Evolutionary conservation across 2,113 vertebrate genomes (phyloP).

Genomic region (Irena cyanogastra): DNA sequence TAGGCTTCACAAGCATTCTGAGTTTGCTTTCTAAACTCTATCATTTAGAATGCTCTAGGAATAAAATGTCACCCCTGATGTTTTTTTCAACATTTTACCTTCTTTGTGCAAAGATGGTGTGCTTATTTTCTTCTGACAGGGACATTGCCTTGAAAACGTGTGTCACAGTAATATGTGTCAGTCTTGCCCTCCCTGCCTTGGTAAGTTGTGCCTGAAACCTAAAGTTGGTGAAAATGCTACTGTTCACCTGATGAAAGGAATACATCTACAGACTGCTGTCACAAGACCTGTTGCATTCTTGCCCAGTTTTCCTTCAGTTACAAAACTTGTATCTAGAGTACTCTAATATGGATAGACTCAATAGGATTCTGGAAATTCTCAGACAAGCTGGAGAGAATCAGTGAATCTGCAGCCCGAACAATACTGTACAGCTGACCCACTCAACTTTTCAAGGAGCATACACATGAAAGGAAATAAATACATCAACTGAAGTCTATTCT

Average conservation of each 20-base stretch:
- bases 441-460: neutral
- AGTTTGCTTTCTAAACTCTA: neutral
- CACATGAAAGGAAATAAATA: neutral
- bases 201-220: neutral
- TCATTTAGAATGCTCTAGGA: neutral
- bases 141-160: neutral
- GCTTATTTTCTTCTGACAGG: neutral
- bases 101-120: neutral
- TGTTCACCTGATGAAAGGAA: neutral
- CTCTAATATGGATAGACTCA: neutral
- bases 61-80: fast-evolving
- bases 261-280: neutral
- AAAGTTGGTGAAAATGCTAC: neutral
- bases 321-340: neutral
- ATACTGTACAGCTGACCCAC: neutral
- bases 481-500: neutral
- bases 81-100: neutral
- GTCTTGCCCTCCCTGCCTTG: neutral
- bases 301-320: neutral
- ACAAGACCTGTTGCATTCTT: neutral
- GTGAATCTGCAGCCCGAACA: neutral
- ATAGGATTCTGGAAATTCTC: neutral
- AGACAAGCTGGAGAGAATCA: neutral
- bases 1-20: neutral
- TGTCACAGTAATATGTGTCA: neutral